phyloP scores from a whole-genome alignment of 2,888 invertebrate genomes.

The Drosophila mercatorum region DNA sequence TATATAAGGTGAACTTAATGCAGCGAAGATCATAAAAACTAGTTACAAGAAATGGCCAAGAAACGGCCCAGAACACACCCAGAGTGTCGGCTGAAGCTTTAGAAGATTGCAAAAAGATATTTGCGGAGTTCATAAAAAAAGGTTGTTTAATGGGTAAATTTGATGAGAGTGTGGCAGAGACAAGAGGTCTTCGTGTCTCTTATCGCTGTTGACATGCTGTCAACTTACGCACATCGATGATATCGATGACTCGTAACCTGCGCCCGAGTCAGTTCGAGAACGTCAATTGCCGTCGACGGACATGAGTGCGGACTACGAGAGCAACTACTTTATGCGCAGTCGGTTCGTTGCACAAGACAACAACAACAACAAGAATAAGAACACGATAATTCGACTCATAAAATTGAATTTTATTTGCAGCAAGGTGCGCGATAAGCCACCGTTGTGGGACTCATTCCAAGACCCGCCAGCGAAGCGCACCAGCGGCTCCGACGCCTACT shows the following conservation, averaged over 20 bases:
- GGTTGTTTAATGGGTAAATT: conserved; percentile 12
- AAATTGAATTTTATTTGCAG: conserved; percentile 34
- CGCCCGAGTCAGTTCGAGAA: conserved; percentile 52
- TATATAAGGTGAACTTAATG: background rate
- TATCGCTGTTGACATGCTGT: conserved; percentile 67
- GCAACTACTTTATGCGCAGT: conserved; percentile 58
- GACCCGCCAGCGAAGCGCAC: conserved; percentile 89
- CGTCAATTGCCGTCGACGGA: conserved; percentile 31
- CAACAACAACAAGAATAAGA: no score
- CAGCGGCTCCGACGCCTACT: conserved; percentile 88
- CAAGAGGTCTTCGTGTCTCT: conserved; percentile 18
- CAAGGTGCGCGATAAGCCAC: conserved; percentile 77
- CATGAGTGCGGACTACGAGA: conserved; percentile 74
- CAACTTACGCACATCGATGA: conserved; percentile 63
- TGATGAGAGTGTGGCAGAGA: conserved; percentile 3
- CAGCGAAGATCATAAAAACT: background rate
- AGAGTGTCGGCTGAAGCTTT: conserved; percentile 2
- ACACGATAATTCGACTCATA: background rate
- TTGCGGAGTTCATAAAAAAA: conserved; percentile 10
- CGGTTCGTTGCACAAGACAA: conserved; percentile 45
- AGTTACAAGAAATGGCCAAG: background rate
- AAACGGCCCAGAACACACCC: conserved; percentile 16
- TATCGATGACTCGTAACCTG: conserved; percentile 39
- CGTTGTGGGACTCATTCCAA: conserved; percentile 93
- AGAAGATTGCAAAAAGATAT: conserved; percentile 8